Evolutionary conservation across 2,797 vertebrate species (phyloP).

Genomic region (Atherinosoma microstoma): DNA sequence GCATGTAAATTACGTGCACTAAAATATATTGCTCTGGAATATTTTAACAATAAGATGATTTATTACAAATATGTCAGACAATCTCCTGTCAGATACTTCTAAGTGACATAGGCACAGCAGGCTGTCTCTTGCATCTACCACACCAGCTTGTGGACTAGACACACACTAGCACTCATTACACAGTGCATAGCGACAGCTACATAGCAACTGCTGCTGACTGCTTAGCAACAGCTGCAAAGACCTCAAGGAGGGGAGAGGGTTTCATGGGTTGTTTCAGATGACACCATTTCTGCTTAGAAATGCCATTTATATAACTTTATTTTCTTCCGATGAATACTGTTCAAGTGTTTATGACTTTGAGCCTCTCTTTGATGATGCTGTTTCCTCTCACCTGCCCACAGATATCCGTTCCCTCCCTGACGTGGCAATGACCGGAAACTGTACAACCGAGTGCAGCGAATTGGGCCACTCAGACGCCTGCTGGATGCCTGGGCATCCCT

Average conservation of each 20-base stretch:
- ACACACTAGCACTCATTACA: conserved; percentile 73
- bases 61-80: conserved; percentile 50
- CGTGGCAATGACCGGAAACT: conserved; percentile 99
- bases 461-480: conserved; percentile 98
- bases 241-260: conserved; percentile 62
- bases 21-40: conserved; percentile 50
- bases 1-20: conserved; percentile 30
- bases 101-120: conserved; percentile 70
- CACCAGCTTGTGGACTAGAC: conserved; percentile 72
- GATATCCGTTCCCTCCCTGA: conserved; percentile 98
- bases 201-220: conserved; percentile 84
- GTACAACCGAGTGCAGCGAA: conserved; percentile 97
- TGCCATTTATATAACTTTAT: conserved; percentile 54
- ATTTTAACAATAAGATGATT: conserved; percentile 38
- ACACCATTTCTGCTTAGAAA: conserved; percentile 73
- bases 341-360: conserved; percentile 32
- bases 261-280: conserved; percentile 73
- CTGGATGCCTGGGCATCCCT: conserved; percentile 99
- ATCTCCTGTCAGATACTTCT: conserved; percentile 59
- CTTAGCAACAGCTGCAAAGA: conserved; percentile 85
- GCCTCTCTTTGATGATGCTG: conserved; percentile 42
- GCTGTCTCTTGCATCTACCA: conserved; percentile 69
- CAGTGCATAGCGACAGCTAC: conserved; percentile 83
- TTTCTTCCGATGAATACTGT: conserved; percentile 34
- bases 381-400: conserved; percentile 65